Base-by-base conservation (phyloP, 1,140 invertebrate species). In the Limonius californicus region DNA sequence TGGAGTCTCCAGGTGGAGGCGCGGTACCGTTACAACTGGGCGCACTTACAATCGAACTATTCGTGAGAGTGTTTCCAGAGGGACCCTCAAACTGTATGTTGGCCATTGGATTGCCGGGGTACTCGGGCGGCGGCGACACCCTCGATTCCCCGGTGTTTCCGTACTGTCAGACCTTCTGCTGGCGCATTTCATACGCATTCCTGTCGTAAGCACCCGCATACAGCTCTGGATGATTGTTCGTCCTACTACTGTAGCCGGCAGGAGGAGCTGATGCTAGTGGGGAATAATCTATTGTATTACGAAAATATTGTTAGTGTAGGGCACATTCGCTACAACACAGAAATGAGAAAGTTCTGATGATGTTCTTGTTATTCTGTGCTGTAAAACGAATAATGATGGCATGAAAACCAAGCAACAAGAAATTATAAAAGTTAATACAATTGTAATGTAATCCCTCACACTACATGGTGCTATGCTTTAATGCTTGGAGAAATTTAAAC, bases 151-250 rank as follows among this genome's bases (percentile, higher is more conserved):
- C 32, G 20, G 21, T 27, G 27, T 23, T 55, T 14, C 62, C 72
- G 58, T 72, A 61, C 64, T 77, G 75, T 77, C 75, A 77, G 71
- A 77, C 74, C 69, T 77, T 77, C 50, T 55, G 53, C 15, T 74
- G 73, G 54, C 72, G 65, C 77, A 77, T 76, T 74, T 79, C 75
- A 74, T 78, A 72, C 67, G 78, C 78, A 74, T 79, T 71, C 72
- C 81, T 79, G 73, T 83, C 81, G 74, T 85, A 86, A 66, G 85
- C 85, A 67, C 84, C 84, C 65, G 85, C 84, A 74, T 87, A 86
- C 61, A 81, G 70, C 68, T 84, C 83, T 64, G 82, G 81, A 70
- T 84, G 82, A 68, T 83, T 72, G 80, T 76, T 64, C 82, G 78
- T 74, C 78, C 76, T 20, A 23, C 43, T 35, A 21, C 35, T 62